Evolutionary conservation across 2,888 invertebrate genomes (phyloP).

Genomic region (Choreutis nemorana): DNA sequence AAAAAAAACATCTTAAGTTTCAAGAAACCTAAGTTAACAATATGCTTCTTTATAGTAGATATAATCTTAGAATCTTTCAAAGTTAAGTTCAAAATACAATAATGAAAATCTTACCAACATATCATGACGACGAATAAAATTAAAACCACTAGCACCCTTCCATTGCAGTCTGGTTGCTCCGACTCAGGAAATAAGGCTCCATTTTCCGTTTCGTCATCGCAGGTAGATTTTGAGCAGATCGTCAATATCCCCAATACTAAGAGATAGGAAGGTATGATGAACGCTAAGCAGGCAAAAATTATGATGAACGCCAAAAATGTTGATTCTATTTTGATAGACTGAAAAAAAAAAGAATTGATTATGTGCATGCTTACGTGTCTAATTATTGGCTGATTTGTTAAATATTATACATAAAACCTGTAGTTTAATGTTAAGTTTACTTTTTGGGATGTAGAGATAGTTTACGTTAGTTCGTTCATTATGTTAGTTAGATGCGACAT

Average conservation of each 20-base stretch:
- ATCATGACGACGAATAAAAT: conserved; percentile 44
- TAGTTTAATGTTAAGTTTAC: neutral
- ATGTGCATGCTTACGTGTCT: conserved; percentile 2
- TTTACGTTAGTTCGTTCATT: too few species aligned
- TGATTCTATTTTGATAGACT: conserved; percentile 77
- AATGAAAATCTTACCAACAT: conserved; percentile 42
- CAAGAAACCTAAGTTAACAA: too few species aligned
- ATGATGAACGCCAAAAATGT: conserved; percentile 72
- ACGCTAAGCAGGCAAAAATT: conserved; percentile 69
- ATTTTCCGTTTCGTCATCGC: conserved; percentile 44
- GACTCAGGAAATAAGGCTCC: conserved; percentile 44
- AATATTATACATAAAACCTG: neutral
- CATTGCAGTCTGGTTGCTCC: conserved; percentile 42
- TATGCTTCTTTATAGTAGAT: too few species aligned
- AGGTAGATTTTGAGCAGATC: conserved; percentile 40
- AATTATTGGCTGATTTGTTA: neutral
- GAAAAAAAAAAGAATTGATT: conserved; percentile 21
- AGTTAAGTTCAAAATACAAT: too few species aligned
- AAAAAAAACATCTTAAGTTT: too few species aligned
- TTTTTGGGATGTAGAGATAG: too few species aligned
- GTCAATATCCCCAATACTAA: conserved; percentile 63
- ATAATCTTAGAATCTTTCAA: too few species aligned
- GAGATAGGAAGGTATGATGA: conserved; percentile 69
- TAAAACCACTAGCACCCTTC: conserved; percentile 37
- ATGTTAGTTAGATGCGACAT: too few species aligned